Evolutionary conservation across 2,113 vertebrate species (phyloP), one percentile per base, ranked within the genome.

Genomic region (Cromileptes altivelis): DNA sequence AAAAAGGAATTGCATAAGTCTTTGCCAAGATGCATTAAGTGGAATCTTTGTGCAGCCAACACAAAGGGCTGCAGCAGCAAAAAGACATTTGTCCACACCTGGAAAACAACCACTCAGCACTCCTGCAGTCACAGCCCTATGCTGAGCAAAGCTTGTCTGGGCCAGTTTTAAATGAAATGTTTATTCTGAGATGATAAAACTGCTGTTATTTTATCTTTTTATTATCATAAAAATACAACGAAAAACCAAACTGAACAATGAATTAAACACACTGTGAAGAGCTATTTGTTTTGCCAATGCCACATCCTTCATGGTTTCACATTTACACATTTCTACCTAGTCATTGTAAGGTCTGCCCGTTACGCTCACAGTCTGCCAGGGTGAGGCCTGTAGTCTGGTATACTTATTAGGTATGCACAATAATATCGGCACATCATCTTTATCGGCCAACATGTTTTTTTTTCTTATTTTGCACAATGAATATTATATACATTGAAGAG

Each of bases 51-150:
- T 65, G 56, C 21, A 80, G 64, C 25, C 74, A 74, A 73, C 21
- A 62, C 23, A 73, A 49, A 78, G 23, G 27, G 42, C 64, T 70
- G 49, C 30, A 75, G 68, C 61, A 75, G 61, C 57, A 74, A 76
- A 75, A 72, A 13, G 27, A 64, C 75, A 37, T 83, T 79, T 78
- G 40, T 88, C 62, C 79, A 9, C 50, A 78, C 18, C 18, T 69
- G 3, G 10, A 72, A 83, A 87, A 74, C 45, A 73, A 57, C 68
- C 52, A 65, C 68, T 87, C 78, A 2, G 74, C 76, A 81, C 37
- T 71, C 9, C 52, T 47, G 27, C 60, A 63, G 45, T 60, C 19
- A 25, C 72, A 63, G 68, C 3, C 2, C n/a, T 4, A 0, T 50
- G 70, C 73, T 78, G 69, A 67, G 73, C 6, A 50, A 67, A 23